Evolutionary conservation across 1,140 invertebrate genomes (phyloP), one percentile per base, ranked within the genome.

Genomic region (Rhynchophorus ferrugineus): DNA sequence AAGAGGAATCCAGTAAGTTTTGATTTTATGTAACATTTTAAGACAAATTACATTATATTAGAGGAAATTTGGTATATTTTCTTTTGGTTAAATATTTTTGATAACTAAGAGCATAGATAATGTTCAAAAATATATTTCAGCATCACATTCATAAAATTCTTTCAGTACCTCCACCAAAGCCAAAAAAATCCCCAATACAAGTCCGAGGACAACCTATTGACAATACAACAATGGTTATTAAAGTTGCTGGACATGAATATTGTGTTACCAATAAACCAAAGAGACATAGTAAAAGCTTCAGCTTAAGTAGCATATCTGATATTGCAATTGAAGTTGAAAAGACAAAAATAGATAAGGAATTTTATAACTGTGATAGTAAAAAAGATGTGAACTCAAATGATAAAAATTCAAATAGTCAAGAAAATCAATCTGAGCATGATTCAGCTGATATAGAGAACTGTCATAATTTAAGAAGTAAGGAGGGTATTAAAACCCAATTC

Each of bases 181-280:
- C 56, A 56, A 62, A 60, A 61, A 61, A 60, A 55, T 61, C 57
- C 14, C 56, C 62, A 18, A 53, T 59, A 44, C 37, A 56, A 44
- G 20, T 53, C 14, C 24, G 36, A 13, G 62, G 61, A 33, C 61
- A 60, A 45, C 62, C 67, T 0, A 60, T 71, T 16, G 71, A 73
- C 59, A 73, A 72, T 46, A 69, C 69, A 6, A 67, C 67, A 34
- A 71, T 73, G 69, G 59, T 69, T n/a, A 73, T 73, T 41, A 71
- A 72, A 45, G 70, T 71, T 14, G 72, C 69, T 24, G 72, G 72
- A 11, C 65, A 70, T 39, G 68, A 70, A 47, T 73, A 71, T 60
- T 64, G 59, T 46, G 69, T 71, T 16, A 68, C 67, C n/a, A 70
- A 70, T 43, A 57, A 61, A 18, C 63, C 60, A 16, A 65, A 64